Conservation (phyloP, 2,888 invertebrate genomes). For the Lamellibrachia satsuma region DNA sequence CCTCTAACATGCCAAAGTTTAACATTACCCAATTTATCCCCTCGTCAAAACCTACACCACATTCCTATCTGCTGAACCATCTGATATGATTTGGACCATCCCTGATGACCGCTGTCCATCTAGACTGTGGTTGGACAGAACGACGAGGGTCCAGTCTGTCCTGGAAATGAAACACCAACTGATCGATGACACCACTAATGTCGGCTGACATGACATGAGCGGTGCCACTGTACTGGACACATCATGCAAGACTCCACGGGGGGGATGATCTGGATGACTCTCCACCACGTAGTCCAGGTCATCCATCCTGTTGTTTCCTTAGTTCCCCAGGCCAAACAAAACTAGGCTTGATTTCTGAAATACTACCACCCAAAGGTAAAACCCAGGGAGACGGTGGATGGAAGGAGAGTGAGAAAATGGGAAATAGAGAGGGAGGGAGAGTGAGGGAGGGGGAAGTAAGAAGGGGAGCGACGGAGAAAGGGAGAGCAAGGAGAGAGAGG, state of each 20-base stretch:
- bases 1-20: no score
- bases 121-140: not conserved
- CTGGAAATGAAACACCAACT: not conserved
- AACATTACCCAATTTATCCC: no score
- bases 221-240: not conserved
- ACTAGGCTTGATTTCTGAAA: not conserved
- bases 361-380: not conserved
- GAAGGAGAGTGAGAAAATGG: not conserved
- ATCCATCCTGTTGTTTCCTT: not conserved
- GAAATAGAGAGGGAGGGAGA: no score
- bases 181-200: constrained; percentile 2
- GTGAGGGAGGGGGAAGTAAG: not conserved
- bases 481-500: not conserved
- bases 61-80: not conserved
- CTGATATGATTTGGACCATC: not conserved
- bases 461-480: not conserved
- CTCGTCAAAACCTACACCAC: no score
- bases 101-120: not conserved
- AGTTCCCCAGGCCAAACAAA: not conserved
- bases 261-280: not conserved
- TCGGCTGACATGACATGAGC: not conserved
- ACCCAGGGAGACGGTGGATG: not conserved
- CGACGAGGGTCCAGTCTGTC: not conserved
- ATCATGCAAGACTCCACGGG: not conserved
- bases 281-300: not conserved